Conservation (phyloP, 2,888 invertebrate genomes). For the Anodontia alba region DNA sequence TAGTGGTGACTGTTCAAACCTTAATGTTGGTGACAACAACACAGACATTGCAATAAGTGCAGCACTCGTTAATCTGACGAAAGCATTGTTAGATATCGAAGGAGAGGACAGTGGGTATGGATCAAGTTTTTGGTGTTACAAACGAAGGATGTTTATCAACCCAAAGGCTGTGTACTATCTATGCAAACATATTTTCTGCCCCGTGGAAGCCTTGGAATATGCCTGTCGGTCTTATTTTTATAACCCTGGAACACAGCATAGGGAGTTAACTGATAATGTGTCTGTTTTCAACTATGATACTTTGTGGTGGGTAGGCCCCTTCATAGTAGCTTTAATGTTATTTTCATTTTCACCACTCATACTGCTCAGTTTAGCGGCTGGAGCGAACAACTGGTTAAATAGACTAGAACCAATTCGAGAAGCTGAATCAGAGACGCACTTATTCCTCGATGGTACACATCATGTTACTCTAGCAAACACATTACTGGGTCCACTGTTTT, state of each 20-base stretch:
- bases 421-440: not conserved
- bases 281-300: not conserved
- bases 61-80: conserved; percentile 25
- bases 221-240: conserved; percentile 45
- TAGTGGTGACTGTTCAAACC: conserved; percentile 47
- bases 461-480: not conserved
- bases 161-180: conserved; percentile 38
- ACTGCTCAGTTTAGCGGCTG: not conserved
- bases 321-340: not conserved
- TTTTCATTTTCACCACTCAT: not conserved
- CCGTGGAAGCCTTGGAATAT: conserved; percentile 49
- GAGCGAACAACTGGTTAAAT: not conserved
- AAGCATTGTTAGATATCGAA: conserved; percentile 24
- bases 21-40: conserved; percentile 39
- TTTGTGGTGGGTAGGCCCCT: not conserved
- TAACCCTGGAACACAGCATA: not conserved
- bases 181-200: conserved; percentile 61
- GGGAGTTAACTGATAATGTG: not conserved
- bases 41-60: conserved; percentile 34
- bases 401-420: not conserved
- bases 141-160: conserved; percentile 43
- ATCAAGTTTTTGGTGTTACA: conserved; percentile 59
- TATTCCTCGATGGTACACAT: not conserved
- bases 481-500: not conserved
- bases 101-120: conserved; percentile 19